Evolutionary conservation across 2,888 invertebrate species (phyloP).

Genomic region (Scaptomyza cyrtandrae): DNA sequence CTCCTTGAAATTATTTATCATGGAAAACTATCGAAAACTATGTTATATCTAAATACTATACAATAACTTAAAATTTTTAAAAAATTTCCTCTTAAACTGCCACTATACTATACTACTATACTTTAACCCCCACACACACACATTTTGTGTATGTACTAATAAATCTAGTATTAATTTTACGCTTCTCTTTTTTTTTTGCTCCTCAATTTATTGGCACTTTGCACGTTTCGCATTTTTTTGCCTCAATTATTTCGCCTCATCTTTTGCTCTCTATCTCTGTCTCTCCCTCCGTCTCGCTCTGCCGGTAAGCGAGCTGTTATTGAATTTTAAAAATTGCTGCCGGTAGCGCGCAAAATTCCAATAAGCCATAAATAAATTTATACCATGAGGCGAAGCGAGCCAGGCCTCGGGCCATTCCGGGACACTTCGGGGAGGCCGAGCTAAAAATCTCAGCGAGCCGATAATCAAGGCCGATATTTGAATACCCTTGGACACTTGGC

Average conservation of each 20-base stretch:
- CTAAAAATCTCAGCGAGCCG: slow-evolving; percentile 43
- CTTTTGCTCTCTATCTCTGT: slow-evolving; percentile 7
- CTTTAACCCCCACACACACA: not conserved
- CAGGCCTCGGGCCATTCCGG: slow-evolving; percentile 70
- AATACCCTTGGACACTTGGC: slow-evolving; percentile 34
- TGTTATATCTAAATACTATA: too few relatives aligned
- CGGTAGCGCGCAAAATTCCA: slow-evolving; percentile 80
- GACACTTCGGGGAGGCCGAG: slow-evolving; percentile 47
- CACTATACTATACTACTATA: too few relatives aligned
- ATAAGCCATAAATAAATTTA: slow-evolving; percentile 81
- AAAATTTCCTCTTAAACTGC: not conserved
- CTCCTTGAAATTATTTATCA: slow-evolving; percentile 15
- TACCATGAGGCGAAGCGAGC: slow-evolving; percentile 78
- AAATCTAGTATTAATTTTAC: slow-evolving; percentile 31
- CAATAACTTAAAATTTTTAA: not conserved
- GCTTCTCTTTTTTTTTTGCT: slow-evolving; percentile 17
- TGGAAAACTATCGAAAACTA: too few relatives aligned
- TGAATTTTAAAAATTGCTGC: slow-evolving; percentile 76
- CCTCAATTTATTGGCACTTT: slow-evolving; percentile 48
- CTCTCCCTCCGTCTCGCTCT: slow-evolving; percentile 42
- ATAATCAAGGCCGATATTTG: slow-evolving; percentile 49
- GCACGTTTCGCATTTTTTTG: slow-evolving; percentile 61
- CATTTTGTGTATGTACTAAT: slow-evolving; percentile 1
- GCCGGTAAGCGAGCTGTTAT: slow-evolving; percentile 61
- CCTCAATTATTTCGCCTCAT: slow-evolving; percentile 61